A percentile compares a stretch with the other conserved stretches of the same genome.
phyloP scores from a whole-genome alignment of 2,797 vertebrate genomes.

The Sebastes elongatus region DNA sequence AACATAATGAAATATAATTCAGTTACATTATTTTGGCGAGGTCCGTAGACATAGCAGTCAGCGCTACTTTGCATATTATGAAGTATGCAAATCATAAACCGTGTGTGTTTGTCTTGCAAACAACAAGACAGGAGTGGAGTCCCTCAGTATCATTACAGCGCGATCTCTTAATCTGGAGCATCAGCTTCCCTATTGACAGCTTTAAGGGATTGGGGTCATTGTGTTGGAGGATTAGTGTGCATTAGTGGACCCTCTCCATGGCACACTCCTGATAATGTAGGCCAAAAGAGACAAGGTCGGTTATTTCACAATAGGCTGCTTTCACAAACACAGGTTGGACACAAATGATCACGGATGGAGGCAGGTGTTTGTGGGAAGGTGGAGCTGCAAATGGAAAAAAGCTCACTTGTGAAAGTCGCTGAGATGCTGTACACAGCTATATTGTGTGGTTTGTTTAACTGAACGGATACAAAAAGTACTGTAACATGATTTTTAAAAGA shows the following conservation, averaged over 20 bases:
- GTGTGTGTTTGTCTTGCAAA: slow-evolving; percentile 30
- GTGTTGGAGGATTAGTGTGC: slow-evolving; percentile 82
- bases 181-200: slow-evolving; percentile 82
- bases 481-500: neutral
- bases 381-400: slow-evolving; percentile 28
- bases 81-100: slow-evolving; percentile 26
- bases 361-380: slow-evolving; percentile 17
- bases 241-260: slow-evolving; percentile 76
- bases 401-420: neutral
- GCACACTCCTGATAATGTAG: slow-evolving; percentile 67
- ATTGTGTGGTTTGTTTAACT: neutral
- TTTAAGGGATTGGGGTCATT: slow-evolving; percentile 86
- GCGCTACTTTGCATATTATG: slow-evolving; percentile 9
- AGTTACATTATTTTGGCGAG: neutral
- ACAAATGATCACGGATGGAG: slow-evolving; percentile 1
- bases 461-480: neutral
- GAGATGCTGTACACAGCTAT: neutral
- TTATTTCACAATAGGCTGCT: slow-evolving; percentile 40
- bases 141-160: slow-evolving; percentile 71
- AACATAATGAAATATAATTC: neutral
- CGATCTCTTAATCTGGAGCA: slow-evolving; percentile 76
- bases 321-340: slow-evolving; percentile 27
- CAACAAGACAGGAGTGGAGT: slow-evolving; percentile 35
- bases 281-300: slow-evolving; percentile 69
- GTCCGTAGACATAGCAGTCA: neutral